Conservation (phyloP, 2,113 vertebrate species). For the Physeter macrocephalus region DNA sequence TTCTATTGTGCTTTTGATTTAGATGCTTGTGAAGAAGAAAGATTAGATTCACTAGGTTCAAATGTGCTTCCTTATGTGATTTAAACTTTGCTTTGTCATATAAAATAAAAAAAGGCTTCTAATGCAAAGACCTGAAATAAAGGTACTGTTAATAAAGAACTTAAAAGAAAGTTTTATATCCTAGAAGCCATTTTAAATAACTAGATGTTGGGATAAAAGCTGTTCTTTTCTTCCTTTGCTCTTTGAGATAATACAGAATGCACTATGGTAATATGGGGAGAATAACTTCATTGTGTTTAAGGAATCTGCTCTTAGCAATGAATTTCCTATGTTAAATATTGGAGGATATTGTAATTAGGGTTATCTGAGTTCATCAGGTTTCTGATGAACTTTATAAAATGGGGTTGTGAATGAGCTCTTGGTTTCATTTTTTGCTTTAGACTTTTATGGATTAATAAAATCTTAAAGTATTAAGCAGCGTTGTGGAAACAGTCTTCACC, state of each 20-base stretch:
- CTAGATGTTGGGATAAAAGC: not conserved
- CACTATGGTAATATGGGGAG: rapidly evolving
- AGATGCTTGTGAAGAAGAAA: not conserved
- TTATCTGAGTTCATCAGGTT: not conserved
- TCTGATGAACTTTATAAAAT: not conserved
- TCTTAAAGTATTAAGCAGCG: not conserved
- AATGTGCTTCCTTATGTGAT: not conserved
- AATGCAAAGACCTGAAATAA: not conserved
- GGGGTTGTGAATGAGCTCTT: not conserved
- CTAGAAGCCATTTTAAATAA: not conserved
- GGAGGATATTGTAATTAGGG: not conserved
- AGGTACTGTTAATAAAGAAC: not conserved
- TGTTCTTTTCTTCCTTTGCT: not conserved
- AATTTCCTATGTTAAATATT: not conserved
- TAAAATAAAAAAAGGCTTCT: not conserved
- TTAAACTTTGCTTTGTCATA: not conserved
- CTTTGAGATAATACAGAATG: not conserved
- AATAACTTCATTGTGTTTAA: not conserved
- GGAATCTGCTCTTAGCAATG: not conserved
- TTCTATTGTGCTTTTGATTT: not conserved
- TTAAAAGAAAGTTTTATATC: not conserved
- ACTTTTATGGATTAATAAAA: not conserved
- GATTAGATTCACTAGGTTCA: not conserved
- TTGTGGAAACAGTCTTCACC: not conserved
- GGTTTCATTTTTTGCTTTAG: not conserved